Conservation (phyloP, 2,888 invertebrate species). For the Drosophila mimetica region DNA sequence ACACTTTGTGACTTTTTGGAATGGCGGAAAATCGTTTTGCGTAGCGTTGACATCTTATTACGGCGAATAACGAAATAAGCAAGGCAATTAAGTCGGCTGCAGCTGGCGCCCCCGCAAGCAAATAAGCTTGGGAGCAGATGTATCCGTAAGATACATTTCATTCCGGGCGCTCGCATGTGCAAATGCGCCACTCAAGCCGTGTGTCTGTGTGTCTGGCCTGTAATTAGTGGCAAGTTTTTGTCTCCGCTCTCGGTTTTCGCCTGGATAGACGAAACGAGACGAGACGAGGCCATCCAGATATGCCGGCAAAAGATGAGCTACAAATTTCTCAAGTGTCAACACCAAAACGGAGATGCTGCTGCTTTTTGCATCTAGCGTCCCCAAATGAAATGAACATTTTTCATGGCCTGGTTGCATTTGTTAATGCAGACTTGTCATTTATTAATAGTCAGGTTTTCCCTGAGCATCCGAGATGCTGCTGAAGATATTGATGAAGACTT, state of each 20-base stretch:
- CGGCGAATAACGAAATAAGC: constrained; percentile 54
- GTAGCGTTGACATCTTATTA: constrained; percentile 78
- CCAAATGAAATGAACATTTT: constrained; percentile 72
- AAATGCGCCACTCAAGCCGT: constrained; percentile 37
- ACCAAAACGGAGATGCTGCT: constrained; percentile 68
- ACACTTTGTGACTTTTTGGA: constrained; percentile 3
- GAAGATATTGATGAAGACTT: constrained; percentile 55
- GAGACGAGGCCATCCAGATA: constrained; percentile 68
- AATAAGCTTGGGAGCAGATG: constrained; percentile 7
- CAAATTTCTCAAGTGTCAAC: constrained; percentile 85
- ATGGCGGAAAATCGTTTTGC: constrained; percentile 54
- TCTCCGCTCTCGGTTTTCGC: constrained; percentile 31
- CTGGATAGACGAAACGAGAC: too few species aligned
- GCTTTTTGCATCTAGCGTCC: constrained; percentile 48
- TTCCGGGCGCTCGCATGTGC: constrained; percentile 39
- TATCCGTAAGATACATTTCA: constrained; percentile 61
- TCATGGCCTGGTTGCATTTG: constrained; percentile 69
- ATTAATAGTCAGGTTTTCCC: constrained; percentile 67
- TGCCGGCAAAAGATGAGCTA: constrained; percentile 80
- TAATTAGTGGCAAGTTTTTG: constrained; percentile 77
- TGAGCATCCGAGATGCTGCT: constrained; percentile 36
- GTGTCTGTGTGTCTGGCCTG: constrained; percentile 41
- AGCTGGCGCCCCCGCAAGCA: constrained; percentile 44
- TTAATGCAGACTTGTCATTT: constrained; percentile 70
- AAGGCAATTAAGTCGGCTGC: constrained; percentile 61